These are phyloP conservation scores for Lepus europaeus DNA, from an alignment of 2,113 vertebrate species.

Conservation along the genomic window DNA sequence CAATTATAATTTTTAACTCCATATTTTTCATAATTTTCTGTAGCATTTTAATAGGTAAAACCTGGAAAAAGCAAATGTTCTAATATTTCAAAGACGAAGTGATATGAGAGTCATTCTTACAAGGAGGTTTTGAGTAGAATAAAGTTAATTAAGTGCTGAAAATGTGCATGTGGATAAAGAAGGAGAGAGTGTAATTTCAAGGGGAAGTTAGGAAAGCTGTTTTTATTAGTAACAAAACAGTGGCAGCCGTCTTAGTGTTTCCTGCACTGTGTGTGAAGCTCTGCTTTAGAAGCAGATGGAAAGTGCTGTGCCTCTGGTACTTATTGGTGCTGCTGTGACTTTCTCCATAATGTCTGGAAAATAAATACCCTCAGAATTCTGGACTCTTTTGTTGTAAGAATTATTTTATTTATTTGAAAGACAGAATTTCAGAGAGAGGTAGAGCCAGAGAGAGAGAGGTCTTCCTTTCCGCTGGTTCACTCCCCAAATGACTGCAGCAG, in stretches of 20 bases:
- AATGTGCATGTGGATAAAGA: neutral
- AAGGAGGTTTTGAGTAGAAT: neutral
- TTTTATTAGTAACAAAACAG: neutral
- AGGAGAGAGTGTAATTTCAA: neutral
- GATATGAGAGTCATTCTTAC: neutral
- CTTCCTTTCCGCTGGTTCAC: too few relatives aligned
- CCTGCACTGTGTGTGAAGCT: neutral
- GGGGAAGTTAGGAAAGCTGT: neutral
- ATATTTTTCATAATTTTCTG: conserved; percentile 38
- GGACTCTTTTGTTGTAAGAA: too few relatives aligned
- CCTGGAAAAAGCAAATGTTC: neutral
- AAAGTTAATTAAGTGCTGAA: neutral
- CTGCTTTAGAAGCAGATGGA: too few relatives aligned
- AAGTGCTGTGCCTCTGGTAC: accelerated
- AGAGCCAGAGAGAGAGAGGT: too few relatives aligned
- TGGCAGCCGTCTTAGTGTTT: neutral
- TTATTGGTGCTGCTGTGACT: neutral
- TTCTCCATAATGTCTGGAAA: neutral
- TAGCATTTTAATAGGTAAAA: neutral
- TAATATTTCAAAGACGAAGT: neutral
- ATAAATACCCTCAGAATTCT: too few relatives aligned
- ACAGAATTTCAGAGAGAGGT: too few relatives aligned
- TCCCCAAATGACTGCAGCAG: too few relatives aligned
- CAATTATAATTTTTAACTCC: neutral
- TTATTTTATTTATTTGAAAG: too few relatives aligned